Base-by-base conservation (phyloP, 2,113 vertebrate species). In the Catagonus wagneri region DNA sequence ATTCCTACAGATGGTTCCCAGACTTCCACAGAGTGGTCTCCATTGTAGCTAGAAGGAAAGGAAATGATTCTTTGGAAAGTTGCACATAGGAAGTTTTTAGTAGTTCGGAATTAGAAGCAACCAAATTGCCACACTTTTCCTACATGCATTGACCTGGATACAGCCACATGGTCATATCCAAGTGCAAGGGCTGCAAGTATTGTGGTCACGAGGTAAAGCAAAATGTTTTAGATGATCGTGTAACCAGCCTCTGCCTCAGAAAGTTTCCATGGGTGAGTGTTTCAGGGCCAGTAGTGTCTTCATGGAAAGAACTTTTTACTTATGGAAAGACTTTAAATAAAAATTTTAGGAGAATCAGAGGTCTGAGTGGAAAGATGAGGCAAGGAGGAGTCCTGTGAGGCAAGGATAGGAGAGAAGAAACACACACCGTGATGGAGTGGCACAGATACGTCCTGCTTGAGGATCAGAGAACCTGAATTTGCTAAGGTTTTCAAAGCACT, bases 371-470 rank as follows among this genome's bases (percentile, higher is more conserved):
- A 71, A 83, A 78, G 20, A 44, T n/a, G n/a, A 68, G 39, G n/a
- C 17, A 74, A 23, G 23, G n/a, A 58, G 22, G 63, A 78, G 22
- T 3, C 7, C 7, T 39, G 14, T 58, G 20, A 90, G 9, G 4
- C 11, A 36, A 78, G 68, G 4, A 52, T 66, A 79, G 10, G 32
- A 75, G 44, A 44, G 9, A 74, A 15, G 36, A 93, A 60, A 69
- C 4, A 27, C 3, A 39, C 29, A 6, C 7, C 68, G 1, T 22
- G 12, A 9, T 4, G 36, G 6, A 7, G 36, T 1, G 15, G 2
- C 2, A 19, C 1, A 27, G 16, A 15, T 15, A 36, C 50, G 34
- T 32, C 9, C 14, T 56, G 1, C 19, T 27, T 34, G 66, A 23
- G 52, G 52, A 19, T n/a, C 56, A 25, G n/a, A 78, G 29, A 74